Evolutionary conservation across 2,113 vertebrate species (phyloP), one percentile per base, ranked within the genome.

Genomic region (Phrynosoma blainvillii): DNA sequence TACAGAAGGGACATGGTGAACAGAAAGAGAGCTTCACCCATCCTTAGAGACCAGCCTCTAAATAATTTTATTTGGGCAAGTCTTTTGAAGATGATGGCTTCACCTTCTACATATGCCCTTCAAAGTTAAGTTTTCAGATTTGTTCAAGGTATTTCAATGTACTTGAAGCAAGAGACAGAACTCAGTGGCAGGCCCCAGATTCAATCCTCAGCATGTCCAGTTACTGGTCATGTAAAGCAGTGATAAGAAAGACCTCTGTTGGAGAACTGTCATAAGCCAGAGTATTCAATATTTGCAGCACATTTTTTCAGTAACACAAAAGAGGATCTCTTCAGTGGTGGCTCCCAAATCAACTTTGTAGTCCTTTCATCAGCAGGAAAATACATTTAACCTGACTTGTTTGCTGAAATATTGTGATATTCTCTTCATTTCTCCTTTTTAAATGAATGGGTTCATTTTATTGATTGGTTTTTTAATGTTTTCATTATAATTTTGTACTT

Each of bases 91-190:
- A 77, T 20, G 23, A 70, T n/a, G 30, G 30, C 6, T 74, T 66
- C 54, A 36, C 30, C 56, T 86, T 68, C 40, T 25, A 76, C 74
- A 77, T 59, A 81, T 78, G 87, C 40, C 87, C 87, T 88, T 83
- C 80, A 88, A 78, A 83, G 62, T 82, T 65, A 76, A 87, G 8
- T 12, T 40, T 54, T 84, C 42, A 88, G 14, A 83, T 54, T n/a
- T 83, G 16, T 88, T 83, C 62, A 40, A 56, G 42, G 32, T 59
- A 59, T 25, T 88, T 83, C 42, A 40, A 70, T 30, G 32, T 59
- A 80, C 14, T 73, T 74, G 65, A 14, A 18, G 40, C 12, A n/a
- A 23, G 52, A 12, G 27, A 47, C 23, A 14, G 5, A 30, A 12
- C 76, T 52, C 40, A 32, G 10, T 14, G 62, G 54, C 74, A 75